These are phyloP conservation scores for Galendromus occidentalis DNA, from an alignment of 1,140 invertebrate genomes.

Conservation along the genomic window DNA sequence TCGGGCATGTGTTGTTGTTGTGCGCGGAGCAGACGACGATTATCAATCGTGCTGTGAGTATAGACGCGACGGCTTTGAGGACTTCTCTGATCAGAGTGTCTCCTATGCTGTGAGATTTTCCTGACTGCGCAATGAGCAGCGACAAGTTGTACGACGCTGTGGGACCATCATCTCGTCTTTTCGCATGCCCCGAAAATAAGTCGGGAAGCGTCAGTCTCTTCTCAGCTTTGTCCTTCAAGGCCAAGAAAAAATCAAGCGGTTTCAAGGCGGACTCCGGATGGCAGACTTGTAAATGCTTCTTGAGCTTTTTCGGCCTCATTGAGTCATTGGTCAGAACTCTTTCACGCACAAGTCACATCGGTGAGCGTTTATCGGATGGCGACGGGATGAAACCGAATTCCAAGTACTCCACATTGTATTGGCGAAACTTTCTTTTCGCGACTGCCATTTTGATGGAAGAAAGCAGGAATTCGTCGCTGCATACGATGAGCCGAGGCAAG, in stretches of 20 bases:
- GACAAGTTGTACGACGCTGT: conserved; percentile 18
- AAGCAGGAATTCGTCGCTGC: too few relatives aligned
- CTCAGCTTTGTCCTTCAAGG: conserved; percentile 9
- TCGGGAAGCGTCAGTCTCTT: not conserved
- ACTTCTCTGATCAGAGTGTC: conserved; percentile 16
- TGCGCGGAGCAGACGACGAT: too few relatives aligned
- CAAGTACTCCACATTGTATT: conserved; percentile 12
- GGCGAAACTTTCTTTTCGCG: not conserved
- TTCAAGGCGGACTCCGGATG: conserved; percentile 9
- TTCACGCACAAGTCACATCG: conserved; percentile 13
- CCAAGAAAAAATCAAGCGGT: conserved; percentile 13
- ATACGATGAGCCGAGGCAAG: too few relatives aligned
- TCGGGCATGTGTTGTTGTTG: too few relatives aligned
- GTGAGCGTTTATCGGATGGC: conserved; percentile 10
- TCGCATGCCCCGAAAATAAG: not conserved
- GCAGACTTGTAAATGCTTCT: conserved; percentile 11
- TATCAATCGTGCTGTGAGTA: conserved; percentile 13
- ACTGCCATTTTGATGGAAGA: too few relatives aligned
- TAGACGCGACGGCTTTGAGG: conserved; percentile 10
- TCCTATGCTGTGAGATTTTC: conserved; percentile 17
- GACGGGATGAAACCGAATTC: conserved; percentile 14
- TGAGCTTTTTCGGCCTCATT: conserved; percentile 13
- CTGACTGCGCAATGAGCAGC: conserved; percentile 16
- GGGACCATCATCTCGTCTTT: conserved; percentile 13
- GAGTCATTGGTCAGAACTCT: conserved; percentile 14